Conservation (phyloP, 2,888 invertebrate genomes). For the Cartodere bifasciata region DNA sequence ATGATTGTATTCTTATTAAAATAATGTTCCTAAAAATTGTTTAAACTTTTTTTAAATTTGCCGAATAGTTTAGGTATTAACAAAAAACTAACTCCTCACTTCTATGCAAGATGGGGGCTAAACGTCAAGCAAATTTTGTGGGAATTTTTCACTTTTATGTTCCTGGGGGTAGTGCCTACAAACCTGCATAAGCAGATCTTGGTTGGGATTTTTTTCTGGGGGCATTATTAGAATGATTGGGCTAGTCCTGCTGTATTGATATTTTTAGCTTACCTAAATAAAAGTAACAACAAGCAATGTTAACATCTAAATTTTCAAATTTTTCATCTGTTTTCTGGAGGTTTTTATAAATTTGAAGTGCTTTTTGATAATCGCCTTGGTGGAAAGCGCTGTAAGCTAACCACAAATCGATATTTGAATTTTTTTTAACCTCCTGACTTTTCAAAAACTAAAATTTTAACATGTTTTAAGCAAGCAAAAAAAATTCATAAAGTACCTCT, state of each 20-base stretch:
- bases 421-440: conserved; percentile 38
- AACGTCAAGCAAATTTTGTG: neutral
- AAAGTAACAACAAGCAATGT: conserved; percentile 90
- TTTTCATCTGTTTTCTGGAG: conserved; percentile 41
- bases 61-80: too few species aligned
- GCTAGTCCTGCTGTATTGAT: neutral
- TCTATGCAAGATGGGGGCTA: too few species aligned
- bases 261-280: conserved; percentile 57
- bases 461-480: neutral
- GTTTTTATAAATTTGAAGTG: conserved; percentile 58
- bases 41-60: too few species aligned
- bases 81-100: too few species aligned
- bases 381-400: conserved; percentile 93
- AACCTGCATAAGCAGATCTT: too few species aligned
- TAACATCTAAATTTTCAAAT: conserved; percentile 53
- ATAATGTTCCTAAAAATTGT: too few species aligned
- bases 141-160: too few species aligned
- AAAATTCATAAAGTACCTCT: conserved; percentile 48
- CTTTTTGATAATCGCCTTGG: conserved; percentile 80
- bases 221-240: too few species aligned
- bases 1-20: too few species aligned
- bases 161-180: too few species aligned
- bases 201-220: too few species aligned
- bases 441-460: conserved; percentile 39
- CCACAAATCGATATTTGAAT: conserved; percentile 62